A percentile compares a stretch with the other conserved stretches of the same genome.
phyloP scores from a whole-genome alignment of 2,888 invertebrate species.

The Tenthredo mesomela region DNA sequence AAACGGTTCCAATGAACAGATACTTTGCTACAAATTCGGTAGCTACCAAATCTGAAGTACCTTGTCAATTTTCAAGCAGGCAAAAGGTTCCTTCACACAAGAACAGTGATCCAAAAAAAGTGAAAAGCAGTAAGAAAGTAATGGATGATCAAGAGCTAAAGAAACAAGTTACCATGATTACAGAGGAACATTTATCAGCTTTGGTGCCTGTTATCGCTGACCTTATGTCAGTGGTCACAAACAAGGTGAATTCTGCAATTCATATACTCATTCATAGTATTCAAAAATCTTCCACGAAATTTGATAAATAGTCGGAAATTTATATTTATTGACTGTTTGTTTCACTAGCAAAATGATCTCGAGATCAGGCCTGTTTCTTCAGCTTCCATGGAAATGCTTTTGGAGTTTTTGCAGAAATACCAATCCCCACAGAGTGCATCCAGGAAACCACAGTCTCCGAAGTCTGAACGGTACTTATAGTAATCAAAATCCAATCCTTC shows the following conservation, averaged over 20 bases:
- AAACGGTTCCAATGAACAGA: conserved; percentile 29
- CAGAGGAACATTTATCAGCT: conserved; percentile 66
- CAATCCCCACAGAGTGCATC: conserved; percentile 55
- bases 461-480: conserved; percentile 52
- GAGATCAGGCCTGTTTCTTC: conserved; percentile 58
- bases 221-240: conserved; percentile 67
- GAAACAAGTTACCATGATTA: conserved; percentile 58
- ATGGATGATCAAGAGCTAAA: conserved; percentile 57
- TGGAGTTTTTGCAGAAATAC: conserved; percentile 64
- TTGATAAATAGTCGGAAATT: neutral
- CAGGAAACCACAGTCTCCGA: conserved; percentile 52
- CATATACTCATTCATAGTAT: neutral
- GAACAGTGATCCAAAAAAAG: neutral
- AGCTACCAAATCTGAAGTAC: conserved; percentile 8
- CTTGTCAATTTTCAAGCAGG: neutral
- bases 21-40: conserved; percentile 19
- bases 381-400: conserved; percentile 62
- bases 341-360: conserved; percentile 59
- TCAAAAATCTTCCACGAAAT: neutral
- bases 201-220: conserved; percentile 71
- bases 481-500: neutral
- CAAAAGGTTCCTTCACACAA: conserved; percentile 3
- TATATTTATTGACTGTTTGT: neutral
- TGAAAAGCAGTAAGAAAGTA: neutral
- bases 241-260: conserved; percentile 61